Evolutionary conservation across 2,888 invertebrate species (phyloP), one percentile per base, ranked within the genome.

Genomic region (Phalera bucephala): DNA sequence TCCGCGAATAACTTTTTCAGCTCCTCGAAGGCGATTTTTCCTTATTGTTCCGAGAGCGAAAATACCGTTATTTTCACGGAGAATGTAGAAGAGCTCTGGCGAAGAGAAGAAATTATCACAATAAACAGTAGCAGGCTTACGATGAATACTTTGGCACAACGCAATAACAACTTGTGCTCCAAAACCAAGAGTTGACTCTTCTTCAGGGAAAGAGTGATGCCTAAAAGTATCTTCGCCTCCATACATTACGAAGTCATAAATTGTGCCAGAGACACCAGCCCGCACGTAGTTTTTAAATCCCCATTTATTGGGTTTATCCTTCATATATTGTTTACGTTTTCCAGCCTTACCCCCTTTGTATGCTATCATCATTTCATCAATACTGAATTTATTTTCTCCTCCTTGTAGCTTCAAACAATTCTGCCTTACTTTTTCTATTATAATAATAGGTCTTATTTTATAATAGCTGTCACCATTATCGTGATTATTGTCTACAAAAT

Each of bases 321-420:
- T 47, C 6, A 60, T 45, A 26, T 60, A 65, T 26, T 64, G 59
- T 12, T 40, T 44, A 7, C 52, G 27, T 12, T 29, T 42, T 1
- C 57, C 64, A 3, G 61, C 60, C 45, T 46, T 54, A 4, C 17
- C 42, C 0, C 61, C 61, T 38, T 65, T 65, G 25, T 64, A 65
- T 1, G 51, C 45, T 0, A 64, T 35, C 50, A 64, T 61, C 55
- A 55, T 56, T 38, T 65, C 60, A 37, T 63, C 64, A 3, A 66
- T 30, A n/a, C 30, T 25, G n/a, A 20, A 33, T 2, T 17, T 17
- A 5, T 17, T 3, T 17, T 17, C 33, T 10, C 31, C 31, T 9
- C 37, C 40, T 33, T 44, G 44, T 5, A 32, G 2, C 1, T 30
- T 20, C 3, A 44, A 13, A 34, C 36, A 37, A 15, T 33, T 11